Percentiles rank a stretch among this genome's conserved stretches.
Evolutionary conservation across 2,888 invertebrate genomes (phyloP).

Genomic region (Cancer borealis): DNA sequence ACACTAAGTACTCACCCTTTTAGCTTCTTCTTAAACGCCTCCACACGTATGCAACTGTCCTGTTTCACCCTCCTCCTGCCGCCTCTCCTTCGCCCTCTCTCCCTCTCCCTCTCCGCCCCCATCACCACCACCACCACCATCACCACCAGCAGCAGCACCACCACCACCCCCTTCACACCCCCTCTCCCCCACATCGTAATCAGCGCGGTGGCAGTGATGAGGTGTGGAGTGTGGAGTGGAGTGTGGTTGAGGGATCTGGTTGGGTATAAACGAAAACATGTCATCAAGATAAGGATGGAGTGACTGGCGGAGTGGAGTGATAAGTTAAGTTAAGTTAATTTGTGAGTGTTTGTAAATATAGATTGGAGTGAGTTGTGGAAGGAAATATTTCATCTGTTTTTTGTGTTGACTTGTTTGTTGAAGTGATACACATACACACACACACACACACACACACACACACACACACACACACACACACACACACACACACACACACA

Average conservation of each 20-base stretch:
- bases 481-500: constrained; percentile 20
- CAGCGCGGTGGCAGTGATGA: not conserved
- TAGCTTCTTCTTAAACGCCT: constrained; percentile 65
- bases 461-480: constrained; percentile 20
- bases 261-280: not conserved
- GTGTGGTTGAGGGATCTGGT: not conserved
- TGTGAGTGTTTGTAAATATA: not conserved
- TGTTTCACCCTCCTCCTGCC: not conserved
- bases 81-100: not conserved
- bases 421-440: not conserved
- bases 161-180: not conserved
- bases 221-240: not conserved
- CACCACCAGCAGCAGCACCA: not conserved
- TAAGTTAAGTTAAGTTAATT: not conserved
- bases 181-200: not conserved
- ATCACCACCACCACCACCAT: not conserved
- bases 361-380: not conserved
- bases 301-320: not conserved
- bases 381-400: not conserved
- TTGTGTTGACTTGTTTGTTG: not conserved
- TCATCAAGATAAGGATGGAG: not conserved
- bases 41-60: constrained; percentile 52
- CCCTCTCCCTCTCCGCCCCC: not conserved
- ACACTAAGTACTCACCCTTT: constrained; percentile 59
- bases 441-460: constrained; percentile 20